Base-by-base conservation (phyloP, 1,140 invertebrate genomes). In the Eciton burchellii region DNA sequence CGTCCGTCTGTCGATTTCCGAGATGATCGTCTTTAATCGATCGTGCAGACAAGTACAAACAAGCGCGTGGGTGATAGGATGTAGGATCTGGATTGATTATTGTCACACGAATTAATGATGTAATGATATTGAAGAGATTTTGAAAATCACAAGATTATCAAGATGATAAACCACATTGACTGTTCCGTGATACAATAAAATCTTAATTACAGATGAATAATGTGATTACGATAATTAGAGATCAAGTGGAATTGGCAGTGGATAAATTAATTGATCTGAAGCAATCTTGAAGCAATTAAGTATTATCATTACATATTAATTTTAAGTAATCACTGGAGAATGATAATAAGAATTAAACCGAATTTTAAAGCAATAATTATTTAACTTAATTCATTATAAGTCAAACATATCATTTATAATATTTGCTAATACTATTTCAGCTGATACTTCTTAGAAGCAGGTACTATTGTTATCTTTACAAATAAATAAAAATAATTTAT, bases 1-100 rank as follows among this genome's bases (percentile, higher is more conserved):
- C 92, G 56, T 93, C 93, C 16, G 87, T 52, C 91, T 93, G 86
- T 16, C 24, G 26, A 14, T n/a, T 24, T 57, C 21, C 49, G 49
- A 79, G 52, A 57, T 68, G n/a, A 41, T 70, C 73, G 24, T 43
- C 35, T 26, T 79, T 79, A 79, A 79, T 79, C 63, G 35, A 79
- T 29, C 74, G 47, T 77, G n/a, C 21, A 43, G 8, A 16, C 16
- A 19, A 54, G 16, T 63, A 35, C 26, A 63, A 21, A 77, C 29
- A 35, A 21, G 63, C 49, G 56, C 41, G 56, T 21, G 24, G 24
- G 35, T 29, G 49, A 79, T 49, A 70, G 63, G 35, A 79, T 29
- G 35, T 79, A 35, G 24, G 8, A 79, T 79, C 54, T 68, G 49
- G 21, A 12, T 26, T 26, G 16, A 29, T 43, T 16, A 68, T 79